These are phyloP conservation scores for Hyppa rectilinea DNA, from an alignment of 2,888 invertebrate genomes.

Conservation along the genomic window DNA sequence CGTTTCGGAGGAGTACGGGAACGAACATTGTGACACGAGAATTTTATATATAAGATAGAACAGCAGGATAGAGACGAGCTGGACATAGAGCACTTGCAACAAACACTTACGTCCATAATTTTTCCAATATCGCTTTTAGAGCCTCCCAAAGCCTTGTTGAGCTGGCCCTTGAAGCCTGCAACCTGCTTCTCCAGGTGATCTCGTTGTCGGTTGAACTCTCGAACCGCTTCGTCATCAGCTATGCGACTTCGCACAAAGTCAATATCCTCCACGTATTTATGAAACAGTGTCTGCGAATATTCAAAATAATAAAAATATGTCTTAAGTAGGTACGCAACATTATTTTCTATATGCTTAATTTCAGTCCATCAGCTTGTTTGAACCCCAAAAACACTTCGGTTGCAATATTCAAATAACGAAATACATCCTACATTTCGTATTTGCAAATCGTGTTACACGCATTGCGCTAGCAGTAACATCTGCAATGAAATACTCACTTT, in stretches of 20 bases:
- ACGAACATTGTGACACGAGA: too few species aligned
- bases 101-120: slow-evolving; percentile 91
- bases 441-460: slow-evolving; percentile 4
- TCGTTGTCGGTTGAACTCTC: slow-evolving; percentile 95
- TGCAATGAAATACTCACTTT: slow-evolving; percentile 81
- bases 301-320: slow-evolving; percentile 1
- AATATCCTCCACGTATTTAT: slow-evolving; percentile 93
- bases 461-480: slow-evolving; percentile 6
- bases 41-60: too few species aligned
- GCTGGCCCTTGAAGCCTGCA: slow-evolving; percentile 79
- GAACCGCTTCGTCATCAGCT: slow-evolving; percentile 93
- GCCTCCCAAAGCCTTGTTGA: slow-evolving; percentile 81
- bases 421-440: slow-evolving; percentile 12
- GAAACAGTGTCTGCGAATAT: slow-evolving; percentile 89
- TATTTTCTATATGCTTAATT: neutral
- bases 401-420: slow-evolving; percentile 2
- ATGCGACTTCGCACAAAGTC: slow-evolving; percentile 92
- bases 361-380: neutral
- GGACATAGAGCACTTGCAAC: neutral
- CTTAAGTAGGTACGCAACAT: too few species aligned
- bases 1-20: too few species aligned
- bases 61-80: too few species aligned
- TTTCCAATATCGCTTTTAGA: slow-evolving; percentile 91
- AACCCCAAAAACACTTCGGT: neutral
- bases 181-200: slow-evolving; percentile 94